These are phyloP conservation scores for Glossophaga mutica DNA, from an alignment of 2,797 vertebrate genomes.

Conservation along the genomic window DNA sequence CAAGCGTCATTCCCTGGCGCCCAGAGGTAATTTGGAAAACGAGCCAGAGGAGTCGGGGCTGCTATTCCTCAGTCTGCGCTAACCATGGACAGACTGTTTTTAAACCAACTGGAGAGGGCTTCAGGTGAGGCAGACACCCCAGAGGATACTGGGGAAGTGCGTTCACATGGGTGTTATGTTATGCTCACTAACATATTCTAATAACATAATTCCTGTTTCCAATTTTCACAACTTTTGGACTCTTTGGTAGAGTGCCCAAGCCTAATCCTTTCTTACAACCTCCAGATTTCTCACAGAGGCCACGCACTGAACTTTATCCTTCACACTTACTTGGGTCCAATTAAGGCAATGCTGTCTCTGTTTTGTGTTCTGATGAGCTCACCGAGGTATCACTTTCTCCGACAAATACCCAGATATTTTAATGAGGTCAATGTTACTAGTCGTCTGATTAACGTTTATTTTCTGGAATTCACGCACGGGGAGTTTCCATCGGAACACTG, in stretches of 20 bases:
- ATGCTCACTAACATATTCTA: slow-evolving; percentile 32
- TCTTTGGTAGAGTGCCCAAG: background rate
- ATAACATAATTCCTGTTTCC: slow-evolving; percentile 17
- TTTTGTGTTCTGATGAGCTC: background rate
- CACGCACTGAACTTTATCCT: background rate
- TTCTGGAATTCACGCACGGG: background rate
- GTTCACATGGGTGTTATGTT: background rate
- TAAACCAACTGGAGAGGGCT: background rate
- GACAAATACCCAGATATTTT: slow-evolving; percentile 17
- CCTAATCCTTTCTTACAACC: background rate
- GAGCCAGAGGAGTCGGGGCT: slow-evolving; percentile 71
- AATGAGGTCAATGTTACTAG: background rate
- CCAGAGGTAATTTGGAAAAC: slow-evolving; percentile 73
- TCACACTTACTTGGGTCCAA: slow-evolving; percentile 30
- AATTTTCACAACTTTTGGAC: slow-evolving; percentile 5
- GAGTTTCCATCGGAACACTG: background rate
- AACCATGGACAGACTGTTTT: slow-evolving; percentile 60
- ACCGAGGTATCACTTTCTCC: background rate
- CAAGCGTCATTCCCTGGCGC: slow-evolving; percentile 64
- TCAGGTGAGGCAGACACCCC: slow-evolving; percentile 52
- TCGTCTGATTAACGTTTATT: slow-evolving; percentile 40
- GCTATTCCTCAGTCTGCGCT: slow-evolving; percentile 72
- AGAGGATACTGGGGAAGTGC: slow-evolving; percentile 40
- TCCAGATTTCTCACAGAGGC: background rate
- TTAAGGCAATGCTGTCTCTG: slow-evolving; percentile 18